These are phyloP conservation scores for Barnardius zonarius DNA, from an alignment of 2,113 vertebrate species.

Conservation along the genomic window DNA sequence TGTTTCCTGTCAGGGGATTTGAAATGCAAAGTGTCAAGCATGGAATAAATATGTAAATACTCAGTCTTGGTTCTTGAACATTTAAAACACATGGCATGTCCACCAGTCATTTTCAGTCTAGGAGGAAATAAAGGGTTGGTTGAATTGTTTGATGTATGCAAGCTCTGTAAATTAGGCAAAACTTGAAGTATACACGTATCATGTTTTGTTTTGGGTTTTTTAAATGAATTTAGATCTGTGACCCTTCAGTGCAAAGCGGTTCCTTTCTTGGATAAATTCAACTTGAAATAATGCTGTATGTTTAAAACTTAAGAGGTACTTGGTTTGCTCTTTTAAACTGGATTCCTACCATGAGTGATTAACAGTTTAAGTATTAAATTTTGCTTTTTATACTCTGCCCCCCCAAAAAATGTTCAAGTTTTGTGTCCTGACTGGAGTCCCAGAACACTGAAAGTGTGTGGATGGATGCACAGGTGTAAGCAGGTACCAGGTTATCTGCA, in stretches of 20 bases:
- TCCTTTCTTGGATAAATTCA: neutral
- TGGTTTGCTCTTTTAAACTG: neutral
- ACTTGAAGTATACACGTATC: neutral
- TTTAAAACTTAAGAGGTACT: neutral
- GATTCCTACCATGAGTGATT: neutral
- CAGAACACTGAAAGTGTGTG: neutral
- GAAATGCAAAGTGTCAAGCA: neutral
- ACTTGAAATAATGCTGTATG: neutral
- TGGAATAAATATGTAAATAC: constrained; percentile 40
- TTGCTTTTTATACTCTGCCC: neutral
- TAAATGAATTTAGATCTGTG: neutral
- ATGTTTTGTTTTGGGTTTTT: neutral
- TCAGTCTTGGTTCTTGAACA: neutral
- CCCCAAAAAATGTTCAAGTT: neutral
- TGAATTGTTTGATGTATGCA: neutral
- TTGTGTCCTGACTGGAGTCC: neutral
- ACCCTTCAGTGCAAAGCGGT: neutral
- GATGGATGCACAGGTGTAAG: neutral
- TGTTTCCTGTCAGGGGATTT: constrained; percentile 9
- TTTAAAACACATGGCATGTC: constrained; percentile 1
- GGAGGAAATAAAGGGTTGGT: constrained; percentile 15
- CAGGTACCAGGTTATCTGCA: neutral
- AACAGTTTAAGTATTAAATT: neutral
- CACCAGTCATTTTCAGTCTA: neutral
- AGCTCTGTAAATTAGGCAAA: constrained; percentile 1